Evolutionary conservation across 2,888 invertebrate species (phyloP).

Genomic region (Epiblema foenella): DNA sequence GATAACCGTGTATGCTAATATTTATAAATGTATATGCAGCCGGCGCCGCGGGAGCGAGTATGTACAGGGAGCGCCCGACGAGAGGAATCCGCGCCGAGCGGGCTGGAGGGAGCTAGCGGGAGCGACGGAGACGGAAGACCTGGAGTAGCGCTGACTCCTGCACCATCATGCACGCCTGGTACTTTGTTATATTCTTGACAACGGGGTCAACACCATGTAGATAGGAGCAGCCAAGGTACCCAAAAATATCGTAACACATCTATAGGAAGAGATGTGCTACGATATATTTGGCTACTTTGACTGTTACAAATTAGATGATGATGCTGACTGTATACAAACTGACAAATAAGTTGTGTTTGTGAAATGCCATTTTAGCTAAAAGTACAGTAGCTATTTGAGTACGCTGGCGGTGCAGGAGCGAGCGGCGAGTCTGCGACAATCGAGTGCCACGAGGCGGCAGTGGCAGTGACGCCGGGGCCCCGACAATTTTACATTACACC

Average conservation of each 20-base stretch:
- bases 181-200: not conserved
- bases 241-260: too few relatives aligned
- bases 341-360: not conserved
- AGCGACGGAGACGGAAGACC: constrained; percentile 66
- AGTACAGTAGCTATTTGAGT: not conserved
- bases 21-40: constrained; percentile 51
- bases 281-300: not conserved
- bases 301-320: too few relatives aligned
- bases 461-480: constrained; percentile 17
- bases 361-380: not conserved
- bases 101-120: not conserved
- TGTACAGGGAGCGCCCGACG: constrained; percentile 27
- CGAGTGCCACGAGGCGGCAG: constrained; percentile 5
- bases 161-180: not conserved
- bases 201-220: too few relatives aligned
- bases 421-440: not conserved
- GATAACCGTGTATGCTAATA: constrained; percentile 59
- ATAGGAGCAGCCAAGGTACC: too few relatives aligned
- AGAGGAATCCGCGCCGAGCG: constrained; percentile 20
- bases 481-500: constrained; percentile 6
- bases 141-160: constrained; percentile 46
- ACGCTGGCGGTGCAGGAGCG: not conserved
- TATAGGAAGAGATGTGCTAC: too few relatives aligned
- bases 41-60: constrained; percentile 26
- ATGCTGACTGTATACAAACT: too few relatives aligned